These are phyloP conservation scores for Drosophila saltans DNA, from an alignment of 1,140 invertebrate genomes.

Conservation along the genomic window DNA sequence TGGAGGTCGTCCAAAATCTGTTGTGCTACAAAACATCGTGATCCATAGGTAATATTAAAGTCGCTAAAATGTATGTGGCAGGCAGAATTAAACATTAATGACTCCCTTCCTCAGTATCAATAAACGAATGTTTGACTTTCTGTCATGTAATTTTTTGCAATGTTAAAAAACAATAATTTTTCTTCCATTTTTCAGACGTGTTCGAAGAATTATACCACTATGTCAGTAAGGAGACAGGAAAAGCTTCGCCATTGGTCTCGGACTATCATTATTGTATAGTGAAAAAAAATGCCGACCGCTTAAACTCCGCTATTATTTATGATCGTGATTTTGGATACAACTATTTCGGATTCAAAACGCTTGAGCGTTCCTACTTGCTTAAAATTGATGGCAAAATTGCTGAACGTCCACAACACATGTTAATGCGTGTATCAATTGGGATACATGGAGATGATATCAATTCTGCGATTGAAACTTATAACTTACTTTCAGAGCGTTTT, in stretches of 20 bases:
- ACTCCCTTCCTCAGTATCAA: no score
- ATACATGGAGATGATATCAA: conserved; percentile 98
- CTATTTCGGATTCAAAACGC: conserved; percentile 99
- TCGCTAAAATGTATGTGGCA: no score
- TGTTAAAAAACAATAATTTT: neutral
- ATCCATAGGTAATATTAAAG: no score
- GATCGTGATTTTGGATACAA: conserved; percentile 98
- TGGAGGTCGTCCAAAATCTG: no score
- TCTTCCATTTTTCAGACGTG: conserved; percentile 88
- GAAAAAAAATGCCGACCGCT: conserved; percentile 92
- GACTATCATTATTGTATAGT: conserved; percentile 93
- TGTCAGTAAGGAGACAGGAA: conserved; percentile 89
- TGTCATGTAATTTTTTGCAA: no score
- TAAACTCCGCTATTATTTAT: conserved; percentile 99
- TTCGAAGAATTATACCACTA: conserved; percentile 94
- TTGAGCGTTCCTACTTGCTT: conserved; percentile 97
- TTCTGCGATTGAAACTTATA: conserved; percentile 97
- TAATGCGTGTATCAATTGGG: conserved; percentile 98
- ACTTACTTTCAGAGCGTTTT: conserved; percentile 96
- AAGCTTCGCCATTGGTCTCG: conserved; percentile 92
- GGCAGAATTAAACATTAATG: no score
- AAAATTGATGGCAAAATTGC: conserved; percentile 97
- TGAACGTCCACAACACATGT: conserved; percentile 98
- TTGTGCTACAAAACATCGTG: no score
- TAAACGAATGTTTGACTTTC: no score